phyloP scores from a whole-genome alignment of 2,888 invertebrate genomes.

The Platycheirus rosarum region DNA sequence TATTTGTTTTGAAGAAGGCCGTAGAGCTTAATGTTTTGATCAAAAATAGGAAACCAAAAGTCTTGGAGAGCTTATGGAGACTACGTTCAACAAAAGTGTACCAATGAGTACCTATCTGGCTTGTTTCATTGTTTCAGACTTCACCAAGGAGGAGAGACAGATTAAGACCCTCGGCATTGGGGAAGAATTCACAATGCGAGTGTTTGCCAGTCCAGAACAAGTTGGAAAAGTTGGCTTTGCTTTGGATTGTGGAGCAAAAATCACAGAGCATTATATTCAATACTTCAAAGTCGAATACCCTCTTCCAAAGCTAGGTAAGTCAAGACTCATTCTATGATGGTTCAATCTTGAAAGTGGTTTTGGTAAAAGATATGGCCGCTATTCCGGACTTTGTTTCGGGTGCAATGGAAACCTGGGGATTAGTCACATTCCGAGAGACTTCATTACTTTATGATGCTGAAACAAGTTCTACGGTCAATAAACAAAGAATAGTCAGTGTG shows the following conservation, averaged over 20 bases:
- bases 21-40: neutral
- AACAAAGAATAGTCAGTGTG: slow-evolving; percentile 90
- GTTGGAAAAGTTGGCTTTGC: slow-evolving; percentile 91
- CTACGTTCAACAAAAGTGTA: slow-evolving; percentile 91
- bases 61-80: slow-evolving; percentile 85
- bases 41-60: slow-evolving; percentile 12
- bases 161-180: slow-evolving; percentile 85
- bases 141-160: slow-evolving; percentile 84
- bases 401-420: slow-evolving; percentile 98
- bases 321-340: slow-evolving; percentile 45
- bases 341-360: neutral
- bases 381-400: slow-evolving; percentile 85
- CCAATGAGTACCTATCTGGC: slow-evolving; percentile 97
- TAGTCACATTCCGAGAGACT: slow-evolving; percentile 95
- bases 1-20: neutral
- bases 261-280: slow-evolving; percentile 91
- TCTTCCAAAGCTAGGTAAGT: slow-evolving; percentile 92
- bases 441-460: slow-evolving; percentile 89
- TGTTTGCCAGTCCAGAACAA: slow-evolving; percentile 90
- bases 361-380: slow-evolving; percentile 80
- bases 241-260: slow-evolving; percentile 87
- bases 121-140: slow-evolving; percentile 96
- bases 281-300: slow-evolving; percentile 94
- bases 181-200: slow-evolving; percentile 86
- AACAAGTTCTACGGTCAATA: slow-evolving; percentile 89